Base-by-base conservation (phyloP, 1,140 invertebrate genomes). In the Ceratina calcarata region DNA sequence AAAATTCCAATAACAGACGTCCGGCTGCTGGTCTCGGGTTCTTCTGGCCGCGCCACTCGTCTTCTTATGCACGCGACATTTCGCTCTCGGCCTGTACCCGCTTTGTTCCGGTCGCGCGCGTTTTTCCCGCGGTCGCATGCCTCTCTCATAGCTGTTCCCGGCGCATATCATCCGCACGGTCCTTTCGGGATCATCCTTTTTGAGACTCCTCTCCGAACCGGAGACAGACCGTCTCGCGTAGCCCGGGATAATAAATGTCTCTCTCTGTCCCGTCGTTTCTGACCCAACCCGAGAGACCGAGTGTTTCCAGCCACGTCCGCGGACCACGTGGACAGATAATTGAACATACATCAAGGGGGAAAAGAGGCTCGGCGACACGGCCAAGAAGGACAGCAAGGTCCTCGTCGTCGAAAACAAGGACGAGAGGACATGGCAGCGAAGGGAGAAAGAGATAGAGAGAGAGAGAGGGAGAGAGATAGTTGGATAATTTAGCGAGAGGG, bases 331-430 rank as follows among this genome's bases (percentile, higher is more conserved):
- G 69, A 83, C 82, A 75, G 86, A 89, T 90, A 89, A 89, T 89
- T 87, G 85, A 86, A 89, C 88, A 86, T 89, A 90, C 86, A 88
- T 90, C 87, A 89, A 88, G 87, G 70, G 68, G 68, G 75, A 68
- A 87, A 69, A 64, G 73, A 32, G 64, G 37, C 22, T 57, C n/a
- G 66, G 82, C 81, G 78, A 86, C 75, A 80, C 66, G 32, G 51
- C 61, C 69, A 75, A 82, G 74, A 78, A 78, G 53, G 74, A 85
- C 76, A 67, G 71, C 24, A 2, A 6, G 37, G 37, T 45, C 37
- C 37, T 45, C 68, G 24, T 49, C 13, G 37, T 64, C 71, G 82
- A 32, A 71, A 67, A 49, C 13, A 65, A 53, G 18, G 55, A 24
- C 15, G 24, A 24, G 7, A 65, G 61, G 62, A 57, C 4, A 22